These are phyloP conservation scores for Ascidia mentula DNA, from an alignment of 23 tunicate genomes.

Conservation along the genomic window DNA sequence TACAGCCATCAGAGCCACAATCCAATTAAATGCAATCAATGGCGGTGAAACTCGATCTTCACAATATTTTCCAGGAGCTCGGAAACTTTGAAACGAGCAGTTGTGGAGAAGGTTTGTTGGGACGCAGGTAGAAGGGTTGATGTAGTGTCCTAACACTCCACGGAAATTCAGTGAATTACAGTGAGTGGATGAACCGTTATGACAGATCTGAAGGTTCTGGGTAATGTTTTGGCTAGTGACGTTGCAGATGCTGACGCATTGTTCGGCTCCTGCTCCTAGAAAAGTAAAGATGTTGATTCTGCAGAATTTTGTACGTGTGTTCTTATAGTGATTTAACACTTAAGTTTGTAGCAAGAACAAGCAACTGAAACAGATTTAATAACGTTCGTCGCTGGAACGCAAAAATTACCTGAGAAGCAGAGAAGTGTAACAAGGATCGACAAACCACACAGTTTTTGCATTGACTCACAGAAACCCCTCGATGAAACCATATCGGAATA, in stretches of 20 bases:
- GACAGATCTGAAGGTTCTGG: not conserved
- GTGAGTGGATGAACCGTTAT: not conserved
- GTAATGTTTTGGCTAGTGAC: not conserved
- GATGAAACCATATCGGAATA: too few relatives aligned
- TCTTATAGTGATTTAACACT: too few relatives aligned
- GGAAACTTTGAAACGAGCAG: not conserved
- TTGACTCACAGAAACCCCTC: too few relatives aligned
- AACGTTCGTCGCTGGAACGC: too few relatives aligned
- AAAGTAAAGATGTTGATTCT: too few relatives aligned
- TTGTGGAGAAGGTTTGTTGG: not conserved
- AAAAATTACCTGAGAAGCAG: too few relatives aligned
- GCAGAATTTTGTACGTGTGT: too few relatives aligned
- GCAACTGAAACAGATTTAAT: too few relatives aligned
- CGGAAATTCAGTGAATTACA: not conserved
- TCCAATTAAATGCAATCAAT: not conserved
- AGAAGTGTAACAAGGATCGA: too few relatives aligned
- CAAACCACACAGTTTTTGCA: too few relatives aligned
- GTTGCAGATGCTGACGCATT: not conserved
- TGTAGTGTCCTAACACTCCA: not conserved
- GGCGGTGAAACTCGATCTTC: too few relatives aligned
- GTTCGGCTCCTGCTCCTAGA: not conserved
- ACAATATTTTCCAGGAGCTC: not conserved
- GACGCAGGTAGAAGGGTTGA: not conserved
- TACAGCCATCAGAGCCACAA: not conserved
- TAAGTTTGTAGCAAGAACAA: too few relatives aligned